Percentiles rank a stretch among this genome's conserved stretches.
phyloP scores from a whole-genome alignment of 2,113 vertebrate species.

The Ardeotis arabs region DNA sequence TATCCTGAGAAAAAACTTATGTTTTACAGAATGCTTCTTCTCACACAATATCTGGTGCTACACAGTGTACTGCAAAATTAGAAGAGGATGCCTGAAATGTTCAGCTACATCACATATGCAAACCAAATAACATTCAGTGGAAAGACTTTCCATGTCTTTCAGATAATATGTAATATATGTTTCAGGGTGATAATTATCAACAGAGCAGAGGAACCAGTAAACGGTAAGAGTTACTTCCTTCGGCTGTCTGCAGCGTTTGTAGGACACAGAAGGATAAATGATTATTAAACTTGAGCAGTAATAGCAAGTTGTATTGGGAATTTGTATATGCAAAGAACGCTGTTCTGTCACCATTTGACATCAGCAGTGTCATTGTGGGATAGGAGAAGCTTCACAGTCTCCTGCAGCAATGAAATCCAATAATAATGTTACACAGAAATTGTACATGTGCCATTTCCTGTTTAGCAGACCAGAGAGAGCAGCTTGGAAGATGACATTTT shows the following conservation, averaged over 20 bases:
- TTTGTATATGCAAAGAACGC: not conserved
- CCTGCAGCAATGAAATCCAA: not conserved
- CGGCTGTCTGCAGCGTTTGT: not conserved
- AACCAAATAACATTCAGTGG: not conserved
- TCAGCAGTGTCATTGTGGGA: not conserved
- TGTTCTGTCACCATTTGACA: not conserved
- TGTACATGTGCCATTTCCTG: not conserved
- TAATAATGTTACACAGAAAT: not conserved
- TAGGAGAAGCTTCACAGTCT: not conserved
- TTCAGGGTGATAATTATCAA: not conserved
- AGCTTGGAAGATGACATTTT: not conserved
- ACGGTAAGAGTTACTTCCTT: not conserved
- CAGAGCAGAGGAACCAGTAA: not conserved
- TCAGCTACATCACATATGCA: not conserved
- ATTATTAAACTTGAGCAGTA: not conserved
- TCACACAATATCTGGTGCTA: not conserved
- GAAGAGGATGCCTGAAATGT: slow-evolving; percentile 13
- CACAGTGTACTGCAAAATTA: slow-evolving; percentile 1
- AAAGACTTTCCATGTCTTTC: slow-evolving; percentile 3
- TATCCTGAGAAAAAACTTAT: not conserved
- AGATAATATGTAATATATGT: not conserved
- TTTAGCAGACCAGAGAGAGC: not conserved
- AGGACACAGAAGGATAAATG: not conserved
- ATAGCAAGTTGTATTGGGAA: not conserved
- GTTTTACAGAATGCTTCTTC: not conserved